Evolutionary conservation across 30 jellyfish, hydroid and myxozoan genomes (phyloP).

Genomic region (Phacellophora camtschatica): DNA sequence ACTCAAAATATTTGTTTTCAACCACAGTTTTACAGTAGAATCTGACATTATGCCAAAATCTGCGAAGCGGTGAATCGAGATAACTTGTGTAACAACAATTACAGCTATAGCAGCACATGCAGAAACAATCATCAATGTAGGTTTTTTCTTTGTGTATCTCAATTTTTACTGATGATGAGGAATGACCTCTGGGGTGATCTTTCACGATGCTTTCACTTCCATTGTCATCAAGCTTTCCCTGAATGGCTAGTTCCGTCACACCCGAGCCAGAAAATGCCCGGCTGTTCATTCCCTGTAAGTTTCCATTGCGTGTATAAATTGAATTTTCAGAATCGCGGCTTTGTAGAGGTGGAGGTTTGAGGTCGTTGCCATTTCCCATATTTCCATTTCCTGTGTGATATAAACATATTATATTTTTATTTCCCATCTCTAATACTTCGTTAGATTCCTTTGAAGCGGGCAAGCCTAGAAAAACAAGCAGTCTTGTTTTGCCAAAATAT

Average conservation of each 20-base stretch:
- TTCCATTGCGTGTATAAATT: slow-evolving; percentile 61
- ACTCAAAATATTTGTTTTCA: slow-evolving; percentile 96
- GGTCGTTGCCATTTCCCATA: slow-evolving; percentile 44
- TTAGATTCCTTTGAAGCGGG: too few species aligned
- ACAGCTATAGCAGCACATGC: slow-evolving; percentile 83
- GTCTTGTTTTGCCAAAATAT: too few species aligned
- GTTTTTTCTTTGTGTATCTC: slow-evolving; percentile 95
- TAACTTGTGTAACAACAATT: slow-evolving; percentile 94
- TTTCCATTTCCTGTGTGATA: slow-evolving; percentile 41
- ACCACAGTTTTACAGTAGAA: slow-evolving; percentile 62
- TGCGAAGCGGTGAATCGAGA: slow-evolving; percentile 92
- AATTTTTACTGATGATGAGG: slow-evolving; percentile 93
- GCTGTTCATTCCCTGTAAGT: slow-evolving; percentile 41
- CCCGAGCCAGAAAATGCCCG: slow-evolving; percentile 84
- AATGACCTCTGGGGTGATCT: slow-evolving; percentile 81
- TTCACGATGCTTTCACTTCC: slow-evolving; percentile 60
- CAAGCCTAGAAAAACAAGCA: too few species aligned
- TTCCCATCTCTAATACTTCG: background rate
- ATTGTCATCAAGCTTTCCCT: slow-evolving; percentile 66
- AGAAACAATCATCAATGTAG: slow-evolving; percentile 96
- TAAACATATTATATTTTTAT: background rate
- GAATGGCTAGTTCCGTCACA: slow-evolving; percentile 85
- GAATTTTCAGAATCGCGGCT: slow-evolving; percentile 61
- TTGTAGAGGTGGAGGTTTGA: slow-evolving; percentile 57
- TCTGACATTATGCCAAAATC: slow-evolving; percentile 96